Percentiles rank a stretch among this genome's conserved stretches.
phyloP scores from a whole-genome alignment of 2,113 vertebrate species.

The Actenoides hombroni region DNA sequence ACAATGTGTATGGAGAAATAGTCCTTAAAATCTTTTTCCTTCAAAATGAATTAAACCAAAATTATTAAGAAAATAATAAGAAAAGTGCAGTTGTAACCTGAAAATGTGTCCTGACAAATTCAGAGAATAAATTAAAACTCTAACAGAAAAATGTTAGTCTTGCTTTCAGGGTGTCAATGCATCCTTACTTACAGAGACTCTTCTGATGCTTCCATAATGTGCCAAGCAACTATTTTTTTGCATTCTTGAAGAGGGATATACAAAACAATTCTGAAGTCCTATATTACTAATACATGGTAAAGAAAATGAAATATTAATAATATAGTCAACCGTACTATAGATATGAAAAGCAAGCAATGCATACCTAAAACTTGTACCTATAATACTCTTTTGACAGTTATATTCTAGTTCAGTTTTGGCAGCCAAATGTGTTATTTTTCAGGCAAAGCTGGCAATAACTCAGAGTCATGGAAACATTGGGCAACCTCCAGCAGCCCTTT shows the following conservation, averaged over 20 bases:
- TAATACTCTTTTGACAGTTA: slow-evolving; percentile 44
- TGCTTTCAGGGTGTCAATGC: not conserved
- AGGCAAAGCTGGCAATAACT: slow-evolving; percentile 62
- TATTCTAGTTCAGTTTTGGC: slow-evolving; percentile 54
- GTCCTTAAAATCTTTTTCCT: not conserved
- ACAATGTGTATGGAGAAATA: not conserved
- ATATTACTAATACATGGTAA: slow-evolving; percentile 58
- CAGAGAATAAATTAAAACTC: not conserved
- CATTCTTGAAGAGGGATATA: slow-evolving; percentile 40
- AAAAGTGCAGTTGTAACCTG: not conserved
- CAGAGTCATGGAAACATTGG: slow-evolving; percentile 8
- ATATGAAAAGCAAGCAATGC: slow-evolving; percentile 49
- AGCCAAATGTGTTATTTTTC: slow-evolving; percentile 62
- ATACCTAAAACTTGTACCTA: slow-evolving; percentile 56
- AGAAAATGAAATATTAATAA: slow-evolving; percentile 63
- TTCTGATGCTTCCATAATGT: slow-evolving; percentile 2
- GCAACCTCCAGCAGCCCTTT: slow-evolving; percentile 23
- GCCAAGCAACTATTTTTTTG: slow-evolving; percentile 65
- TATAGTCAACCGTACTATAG: slow-evolving; percentile 11
- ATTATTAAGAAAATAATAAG: not conserved
- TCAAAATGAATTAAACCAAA: not conserved
- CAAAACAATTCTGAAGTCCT: slow-evolving; percentile 54
- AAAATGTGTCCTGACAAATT: not conserved
- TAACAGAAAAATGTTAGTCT: not conserved
- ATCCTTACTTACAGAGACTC: not conserved